phyloP scores from a whole-genome alignment of 2,797 vertebrate genomes.

The Scleropages formosus region DNA sequence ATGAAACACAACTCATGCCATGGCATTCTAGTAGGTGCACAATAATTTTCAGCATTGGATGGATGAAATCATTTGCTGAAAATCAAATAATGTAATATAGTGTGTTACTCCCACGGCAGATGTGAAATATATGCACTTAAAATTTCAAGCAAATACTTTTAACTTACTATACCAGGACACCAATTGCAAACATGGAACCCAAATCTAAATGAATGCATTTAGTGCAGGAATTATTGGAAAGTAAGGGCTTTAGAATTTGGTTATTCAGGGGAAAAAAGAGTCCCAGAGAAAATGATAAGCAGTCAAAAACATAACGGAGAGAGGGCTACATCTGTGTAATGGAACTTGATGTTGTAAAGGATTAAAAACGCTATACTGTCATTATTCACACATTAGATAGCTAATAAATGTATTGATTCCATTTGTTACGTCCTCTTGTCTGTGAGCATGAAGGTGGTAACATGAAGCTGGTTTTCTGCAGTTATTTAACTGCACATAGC shows the following conservation, averaged over 20 bases:
- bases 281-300: not conserved
- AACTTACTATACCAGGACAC: not conserved
- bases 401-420: not conserved
- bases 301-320: constrained; percentile 1
- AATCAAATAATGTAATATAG: not conserved
- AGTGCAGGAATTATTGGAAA: not conserved
- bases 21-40: too few relatives aligned
- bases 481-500: not conserved
- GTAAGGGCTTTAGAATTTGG: not conserved
- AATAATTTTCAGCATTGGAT: too few relatives aligned
- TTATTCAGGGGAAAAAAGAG: constrained; percentile 8
- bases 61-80: not conserved
- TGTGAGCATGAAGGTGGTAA: not conserved
- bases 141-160: constrained; percentile 8
- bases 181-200: not conserved
- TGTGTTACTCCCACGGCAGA: not conserved
- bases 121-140: not conserved
- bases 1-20: too few relatives aligned
- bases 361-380: not conserved
- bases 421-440: not conserved
- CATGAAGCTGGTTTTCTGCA: not conserved
- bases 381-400: not conserved
- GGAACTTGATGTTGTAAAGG: constrained; percentile 6
- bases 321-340: not conserved
- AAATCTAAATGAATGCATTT: constrained; percentile 2